Percentiles rank a stretch among this genome's conserved stretches.
phyloP scores from a whole-genome alignment of 2,113 vertebrate genomes.

The Scatophagus argus region DNA sequence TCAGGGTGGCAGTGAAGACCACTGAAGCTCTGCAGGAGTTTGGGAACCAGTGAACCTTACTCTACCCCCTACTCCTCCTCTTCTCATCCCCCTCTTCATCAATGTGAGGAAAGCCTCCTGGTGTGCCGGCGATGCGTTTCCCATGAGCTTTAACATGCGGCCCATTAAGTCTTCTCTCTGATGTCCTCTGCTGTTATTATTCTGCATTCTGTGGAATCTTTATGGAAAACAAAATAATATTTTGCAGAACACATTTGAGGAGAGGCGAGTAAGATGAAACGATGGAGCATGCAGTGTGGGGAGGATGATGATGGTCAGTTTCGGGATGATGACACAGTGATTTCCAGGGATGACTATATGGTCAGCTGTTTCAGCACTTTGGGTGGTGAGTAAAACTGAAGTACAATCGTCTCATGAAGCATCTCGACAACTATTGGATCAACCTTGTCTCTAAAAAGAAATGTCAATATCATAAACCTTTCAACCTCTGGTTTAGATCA shows the following conservation, averaged over 20 bases:
- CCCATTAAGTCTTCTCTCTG: conserved; percentile 65
- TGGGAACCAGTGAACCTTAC: conserved; percentile 78
- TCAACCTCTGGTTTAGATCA: no score
- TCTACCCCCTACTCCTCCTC: conserved; percentile 37
- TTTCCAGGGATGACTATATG: not conserved
- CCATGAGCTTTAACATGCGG: conserved; percentile 78
- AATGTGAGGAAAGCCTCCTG: conserved; percentile 80
- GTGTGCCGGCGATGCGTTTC: conserved; percentile 66
- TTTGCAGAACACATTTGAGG: conserved; percentile 38
- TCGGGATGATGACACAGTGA: not conserved
- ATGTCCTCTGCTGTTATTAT: conserved; percentile 45
- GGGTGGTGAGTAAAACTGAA: no score
- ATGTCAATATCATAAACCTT: no score
- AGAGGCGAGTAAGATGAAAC: conserved; percentile 29
- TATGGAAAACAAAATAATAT: conserved; percentile 66
- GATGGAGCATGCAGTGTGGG: not conserved
- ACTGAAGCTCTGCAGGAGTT: conserved; percentile 81
- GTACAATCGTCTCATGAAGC: no score
- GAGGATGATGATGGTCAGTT: not conserved
- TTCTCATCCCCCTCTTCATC: conserved; percentile 65
- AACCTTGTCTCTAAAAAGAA: no score
- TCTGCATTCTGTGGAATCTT: conserved; percentile 45
- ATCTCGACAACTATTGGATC: no score
- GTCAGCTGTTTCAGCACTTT: not conserved
- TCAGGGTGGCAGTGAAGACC: conserved; percentile 71